Evolutionary conservation across 2,113 vertebrate genomes (phyloP).

Genomic region (Numida meleagris): DNA sequence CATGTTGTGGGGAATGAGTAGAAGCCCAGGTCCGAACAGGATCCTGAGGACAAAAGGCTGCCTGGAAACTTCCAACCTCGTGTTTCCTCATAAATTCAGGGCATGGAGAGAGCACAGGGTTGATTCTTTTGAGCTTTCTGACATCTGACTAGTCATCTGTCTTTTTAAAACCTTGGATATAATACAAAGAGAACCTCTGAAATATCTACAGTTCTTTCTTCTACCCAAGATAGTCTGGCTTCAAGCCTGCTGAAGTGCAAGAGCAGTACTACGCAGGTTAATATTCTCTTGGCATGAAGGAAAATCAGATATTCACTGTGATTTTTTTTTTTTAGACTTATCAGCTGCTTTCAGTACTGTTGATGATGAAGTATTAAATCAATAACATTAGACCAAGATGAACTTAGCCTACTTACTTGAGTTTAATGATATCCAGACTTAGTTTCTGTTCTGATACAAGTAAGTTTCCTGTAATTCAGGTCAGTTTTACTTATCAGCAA

Average conservation of each 20-base stretch:
- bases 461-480: neutral
- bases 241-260: neutral
- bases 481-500: neutral
- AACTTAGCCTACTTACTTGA: neutral
- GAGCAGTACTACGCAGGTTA: neutral
- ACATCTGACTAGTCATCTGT: neutral
- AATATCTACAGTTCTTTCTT: neutral
- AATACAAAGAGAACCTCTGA: neutral
- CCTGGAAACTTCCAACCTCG: neutral
- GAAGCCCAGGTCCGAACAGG: neutral
- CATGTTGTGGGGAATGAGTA: neutral
- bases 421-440: neutral
- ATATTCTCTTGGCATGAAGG: neutral
- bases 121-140: neutral
- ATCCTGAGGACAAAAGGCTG: neutral
- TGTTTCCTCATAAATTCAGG: neutral
- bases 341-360: neutral
- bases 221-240: neutral
- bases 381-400: neutral
- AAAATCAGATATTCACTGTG: neutral
- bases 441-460: neutral
- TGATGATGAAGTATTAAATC: neutral
- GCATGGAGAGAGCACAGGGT: rapidly evolving
- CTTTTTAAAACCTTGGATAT: neutral
- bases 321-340: neutral